These are phyloP conservation scores for Tenthredo mesomela DNA, from an alignment of 2,888 invertebrate genomes.

Conservation along the genomic window DNA sequence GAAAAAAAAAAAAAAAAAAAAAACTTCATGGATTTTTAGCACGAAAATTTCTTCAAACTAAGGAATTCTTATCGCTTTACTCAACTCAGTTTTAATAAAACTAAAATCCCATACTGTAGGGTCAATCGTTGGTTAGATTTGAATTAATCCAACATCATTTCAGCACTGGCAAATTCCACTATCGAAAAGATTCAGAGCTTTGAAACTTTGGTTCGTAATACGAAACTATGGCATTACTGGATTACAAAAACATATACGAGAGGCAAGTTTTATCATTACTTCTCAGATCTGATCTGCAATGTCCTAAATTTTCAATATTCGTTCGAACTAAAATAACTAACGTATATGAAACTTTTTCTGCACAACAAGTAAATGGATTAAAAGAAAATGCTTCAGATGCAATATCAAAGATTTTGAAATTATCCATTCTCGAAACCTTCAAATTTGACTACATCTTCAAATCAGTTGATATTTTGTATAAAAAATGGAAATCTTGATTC, in stretches of 20 bases:
- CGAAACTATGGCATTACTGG: constrained; percentile 95
- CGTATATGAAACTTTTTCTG: neutral
- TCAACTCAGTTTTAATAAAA: neutral
- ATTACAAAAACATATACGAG: constrained; percentile 94
- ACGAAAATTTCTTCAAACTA: neutral
- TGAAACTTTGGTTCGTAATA: constrained; percentile 99
- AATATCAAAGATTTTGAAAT: neutral
- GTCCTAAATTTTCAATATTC: too few species aligned
- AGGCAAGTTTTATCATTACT: constrained; percentile 80
- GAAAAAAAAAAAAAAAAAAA: neutral
- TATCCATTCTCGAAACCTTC: neutral
- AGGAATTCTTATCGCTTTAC: neutral
- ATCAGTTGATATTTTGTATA: neutral
- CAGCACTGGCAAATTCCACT: constrained; percentile 99
- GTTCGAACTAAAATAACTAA: too few species aligned
- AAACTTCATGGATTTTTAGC: neutral
- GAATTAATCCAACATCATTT: constrained; percentile 63
- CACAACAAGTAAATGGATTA: too few species aligned
- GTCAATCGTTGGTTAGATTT: neutral
- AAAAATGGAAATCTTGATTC: constrained; percentile 55
- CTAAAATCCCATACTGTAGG: neutral
- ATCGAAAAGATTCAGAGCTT: constrained; percentile 94
- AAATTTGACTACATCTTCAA: neutral
- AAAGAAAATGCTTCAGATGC: neutral
- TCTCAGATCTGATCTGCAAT: too few species aligned